Conservation (phyloP, 1,140 invertebrate genomes). For the Drosophila athabasca region DNA sequence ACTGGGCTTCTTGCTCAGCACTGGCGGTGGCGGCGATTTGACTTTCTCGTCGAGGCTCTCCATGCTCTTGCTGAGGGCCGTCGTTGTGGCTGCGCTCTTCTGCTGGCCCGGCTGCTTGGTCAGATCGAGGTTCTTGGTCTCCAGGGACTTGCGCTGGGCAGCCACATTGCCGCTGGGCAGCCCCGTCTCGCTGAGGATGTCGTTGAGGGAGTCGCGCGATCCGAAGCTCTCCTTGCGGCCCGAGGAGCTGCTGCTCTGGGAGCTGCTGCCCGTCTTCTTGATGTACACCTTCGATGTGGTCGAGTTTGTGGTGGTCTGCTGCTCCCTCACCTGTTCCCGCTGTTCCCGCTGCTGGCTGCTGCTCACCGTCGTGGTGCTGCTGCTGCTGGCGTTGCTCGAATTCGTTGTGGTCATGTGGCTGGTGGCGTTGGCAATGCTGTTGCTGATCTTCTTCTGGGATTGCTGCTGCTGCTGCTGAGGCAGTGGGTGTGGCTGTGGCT, state of each 20-base stretch:
- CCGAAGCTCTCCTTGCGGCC: slow-evolving; percentile 83
- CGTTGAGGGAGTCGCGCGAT: slow-evolving; percentile 82
- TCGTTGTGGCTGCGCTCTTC: slow-evolving; percentile 32
- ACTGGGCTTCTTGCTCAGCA: slow-evolving; percentile 86
- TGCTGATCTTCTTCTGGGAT: slow-evolving; percentile 57
- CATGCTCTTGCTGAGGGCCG: slow-evolving; percentile 75
- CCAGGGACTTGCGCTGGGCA: slow-evolving; percentile 85
- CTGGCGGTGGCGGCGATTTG: slow-evolving; percentile 77
- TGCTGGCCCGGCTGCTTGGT: slow-evolving; percentile 67
- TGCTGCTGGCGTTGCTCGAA: slow-evolving; percentile 27
- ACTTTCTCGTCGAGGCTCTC: slow-evolving; percentile 82
- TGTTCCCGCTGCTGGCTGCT: slow-evolving; percentile 55
- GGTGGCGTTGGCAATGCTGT: slow-evolving; percentile 52
- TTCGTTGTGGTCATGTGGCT: slow-evolving; percentile 59
- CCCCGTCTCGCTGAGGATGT: slow-evolving; percentile 79
- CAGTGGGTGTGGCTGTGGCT: slow-evolving; percentile 11
- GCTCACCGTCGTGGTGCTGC: slow-evolving; percentile 56
- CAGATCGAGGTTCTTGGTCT: slow-evolving; percentile 82
- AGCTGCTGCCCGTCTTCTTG: slow-evolving; percentile 74
- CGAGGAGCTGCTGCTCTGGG: slow-evolving; percentile 35
- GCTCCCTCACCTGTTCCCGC: slow-evolving; percentile 46
- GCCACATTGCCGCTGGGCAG: slow-evolving; percentile 83
- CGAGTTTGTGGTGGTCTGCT: slow-evolving; percentile 26
- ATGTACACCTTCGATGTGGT: slow-evolving; percentile 78
- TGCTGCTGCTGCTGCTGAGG: slow-evolving; percentile 36